A percentile compares a stretch with the other conserved stretches of the same genome.
These are phyloP conservation scores for Limnodromus scolopaceus DNA, from an alignment of 2,797 vertebrate species.

Conservation along the genomic window DNA sequence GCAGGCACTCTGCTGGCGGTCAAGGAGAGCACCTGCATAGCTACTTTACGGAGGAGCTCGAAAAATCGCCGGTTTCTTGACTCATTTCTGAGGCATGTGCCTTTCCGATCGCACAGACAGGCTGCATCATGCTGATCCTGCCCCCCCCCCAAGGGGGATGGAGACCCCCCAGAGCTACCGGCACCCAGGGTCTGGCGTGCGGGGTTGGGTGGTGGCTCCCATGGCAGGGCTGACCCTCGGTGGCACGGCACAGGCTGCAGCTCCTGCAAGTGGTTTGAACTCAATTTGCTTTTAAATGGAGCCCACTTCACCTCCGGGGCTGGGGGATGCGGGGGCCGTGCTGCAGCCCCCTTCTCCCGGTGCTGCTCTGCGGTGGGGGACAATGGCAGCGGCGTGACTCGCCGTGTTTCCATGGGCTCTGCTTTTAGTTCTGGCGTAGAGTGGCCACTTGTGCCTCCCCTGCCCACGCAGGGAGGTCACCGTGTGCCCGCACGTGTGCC, in stretches of 20 bases:
- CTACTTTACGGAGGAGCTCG: not conserved
- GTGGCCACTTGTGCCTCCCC: not conserved
- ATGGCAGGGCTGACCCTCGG: fast-evolving
- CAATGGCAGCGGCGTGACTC: not conserved
- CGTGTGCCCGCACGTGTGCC: not conserved
- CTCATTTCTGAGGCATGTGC: not conserved
- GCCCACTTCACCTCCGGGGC: not conserved
- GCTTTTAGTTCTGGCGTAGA: not conserved
- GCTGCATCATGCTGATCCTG: not conserved
- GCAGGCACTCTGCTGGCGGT: not conserved
- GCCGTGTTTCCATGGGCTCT: not conserved
- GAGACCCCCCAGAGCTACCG: not conserved
- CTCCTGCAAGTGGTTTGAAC: not conserved
- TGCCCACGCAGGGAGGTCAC: slow-evolving; percentile 8
- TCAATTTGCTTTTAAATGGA: not conserved
- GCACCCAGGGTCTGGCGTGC: not conserved
- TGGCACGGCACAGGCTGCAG: fast-evolving
- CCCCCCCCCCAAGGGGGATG: fast-evolving
- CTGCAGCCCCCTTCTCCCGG: not conserved
- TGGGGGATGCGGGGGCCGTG: fast-evolving
- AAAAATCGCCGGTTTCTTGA: not conserved
- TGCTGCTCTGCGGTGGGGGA: not conserved
- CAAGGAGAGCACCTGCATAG: not conserved
- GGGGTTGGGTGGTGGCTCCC: not conserved
- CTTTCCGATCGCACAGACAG: not conserved